Percentiles rank a stretch among this genome's conserved stretches.
These are phyloP conservation scores for Drosophila kambysellisi DNA, from an alignment of 2,888 invertebrate genomes.

Conservation along the genomic window DNA sequence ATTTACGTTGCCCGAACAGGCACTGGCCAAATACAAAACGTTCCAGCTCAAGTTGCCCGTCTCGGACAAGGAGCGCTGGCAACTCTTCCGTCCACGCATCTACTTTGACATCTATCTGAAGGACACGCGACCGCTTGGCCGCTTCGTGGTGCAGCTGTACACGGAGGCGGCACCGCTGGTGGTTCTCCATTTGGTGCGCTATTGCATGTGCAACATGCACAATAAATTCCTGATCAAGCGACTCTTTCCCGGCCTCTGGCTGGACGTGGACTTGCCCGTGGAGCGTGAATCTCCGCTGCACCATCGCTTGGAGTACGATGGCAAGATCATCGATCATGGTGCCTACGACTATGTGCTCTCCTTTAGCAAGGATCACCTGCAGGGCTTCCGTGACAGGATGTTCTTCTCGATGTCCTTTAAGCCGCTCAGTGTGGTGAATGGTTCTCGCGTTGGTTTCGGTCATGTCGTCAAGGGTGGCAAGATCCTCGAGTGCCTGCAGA, in stretches of 20 bases:
- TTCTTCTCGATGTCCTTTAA: slow-evolving; percentile 78
- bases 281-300: slow-evolving; percentile 26
- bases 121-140: slow-evolving; percentile 64
- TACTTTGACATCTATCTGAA: slow-evolving; percentile 72
- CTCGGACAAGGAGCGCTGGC: slow-evolving; percentile 50
- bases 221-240: slow-evolving; percentile 66
- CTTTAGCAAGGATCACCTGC: slow-evolving; percentile 57
- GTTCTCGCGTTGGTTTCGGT: slow-evolving; percentile 75
- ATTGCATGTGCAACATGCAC: slow-evolving; percentile 60
- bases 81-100: slow-evolving; percentile 70
- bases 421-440: slow-evolving; percentile 73
- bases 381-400: slow-evolving; percentile 57
- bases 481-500: slow-evolving; percentile 69
- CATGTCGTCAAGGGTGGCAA: slow-evolving; percentile 71
- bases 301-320: slow-evolving; percentile 62
- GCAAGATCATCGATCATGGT: slow-evolving; percentile 65
- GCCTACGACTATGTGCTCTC: slow-evolving; percentile 55
- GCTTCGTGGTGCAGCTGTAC: slow-evolving; percentile 72
- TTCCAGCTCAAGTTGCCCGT: slow-evolving; percentile 51
- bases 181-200: slow-evolving; percentile 65
- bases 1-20: slow-evolving; percentile 39
- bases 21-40: slow-evolving; percentile 53
- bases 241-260: slow-evolving; percentile 73
- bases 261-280: slow-evolving; percentile 62
- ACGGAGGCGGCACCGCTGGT: slow-evolving; percentile 76